Evolutionary conservation across 2,113 vertebrate genomes (phyloP), one percentile per base, ranked within the genome.

Genomic region (Gambusia holbrooki): DNA sequence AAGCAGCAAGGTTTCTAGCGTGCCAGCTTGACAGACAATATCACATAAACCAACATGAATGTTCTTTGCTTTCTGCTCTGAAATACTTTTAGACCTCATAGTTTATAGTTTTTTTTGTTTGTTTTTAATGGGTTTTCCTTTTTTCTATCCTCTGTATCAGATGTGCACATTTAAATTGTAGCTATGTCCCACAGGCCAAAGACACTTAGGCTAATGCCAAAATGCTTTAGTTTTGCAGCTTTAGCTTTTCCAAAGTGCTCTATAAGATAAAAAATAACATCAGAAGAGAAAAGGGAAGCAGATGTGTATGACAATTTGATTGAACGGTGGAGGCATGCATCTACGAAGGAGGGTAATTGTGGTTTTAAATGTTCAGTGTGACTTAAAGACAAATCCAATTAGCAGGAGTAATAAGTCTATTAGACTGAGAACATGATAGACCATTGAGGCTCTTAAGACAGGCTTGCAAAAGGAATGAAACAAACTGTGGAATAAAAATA

Each of bases 391-490:
- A 66, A 58, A 74, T 74, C 62, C 63, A 74, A 66, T 74, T 74
- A 66, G 62, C n/a, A 10, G 65, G 64, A 66, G 42, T 58, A 54
- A 30, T 51, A 73, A 74, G 25, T 65, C 72, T 66, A 58, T 74
- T 74, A 74, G 72, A 66, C 72, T 66, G 62, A 74, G 72, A 66
- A 58, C 37, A 66, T 19, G 25, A 33, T 35, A 54, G 37, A 40
- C 33, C n/a, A 61, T 29, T 17, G 13, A 74, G 29, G 32, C 62
- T 35, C 25, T 74, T 66, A 48, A 54, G 72, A 27, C 5, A 12
- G 2, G 17, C n/a, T 35, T 45, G 71, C 19, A 28, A 45, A 54
- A 51, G 3, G n/a, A 64, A 30, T 12, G 27, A 62, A 61, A 15
- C 62, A 6, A 73, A 48, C 17, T 0, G 25, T 37, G 11, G 11